phyloP scores from a whole-genome alignment of 2,888 invertebrate species.

The Cylloceria caligata region DNA sequence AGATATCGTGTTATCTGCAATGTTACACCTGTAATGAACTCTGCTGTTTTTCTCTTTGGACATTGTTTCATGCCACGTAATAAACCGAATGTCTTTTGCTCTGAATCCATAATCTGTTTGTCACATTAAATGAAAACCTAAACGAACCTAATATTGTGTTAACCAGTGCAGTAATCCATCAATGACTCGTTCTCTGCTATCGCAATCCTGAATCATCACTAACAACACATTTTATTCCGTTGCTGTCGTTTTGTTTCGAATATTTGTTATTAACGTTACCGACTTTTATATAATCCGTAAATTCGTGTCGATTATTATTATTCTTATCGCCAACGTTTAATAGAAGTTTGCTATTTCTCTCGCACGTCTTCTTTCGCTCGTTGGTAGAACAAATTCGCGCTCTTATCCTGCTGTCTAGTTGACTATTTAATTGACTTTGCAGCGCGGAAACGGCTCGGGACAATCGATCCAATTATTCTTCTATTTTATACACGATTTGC shows the following conservation, averaged over 20 bases:
- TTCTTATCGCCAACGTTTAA: slow-evolving; percentile 77
- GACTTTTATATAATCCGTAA: background rate
- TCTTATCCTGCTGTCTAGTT: slow-evolving; percentile 80
- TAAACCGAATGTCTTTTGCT: slow-evolving; percentile 56
- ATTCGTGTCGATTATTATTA: slow-evolving; percentile 2
- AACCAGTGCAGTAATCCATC: slow-evolving; percentile 2
- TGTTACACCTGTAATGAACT: slow-evolving; percentile 60
- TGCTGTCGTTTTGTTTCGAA: background rate
- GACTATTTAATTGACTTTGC: slow-evolving; percentile 68
- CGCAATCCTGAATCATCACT: slow-evolving; percentile 28
- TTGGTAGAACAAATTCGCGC: slow-evolving; percentile 82
- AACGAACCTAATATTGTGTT: slow-evolving; percentile 19
- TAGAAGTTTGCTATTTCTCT: slow-evolving; percentile 72
- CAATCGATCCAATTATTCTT: slow-evolving; percentile 62
- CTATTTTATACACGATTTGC: background rate
- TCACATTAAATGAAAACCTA: slow-evolving; percentile 27
- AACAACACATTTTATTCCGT: background rate
- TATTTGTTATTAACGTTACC: background rate
- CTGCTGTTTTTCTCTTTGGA: slow-evolving; percentile 33
- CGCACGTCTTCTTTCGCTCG: slow-evolving; percentile 80
- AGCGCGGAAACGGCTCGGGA: slow-evolving; percentile 82
- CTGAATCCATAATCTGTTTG: slow-evolving; percentile 37
- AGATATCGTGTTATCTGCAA: slow-evolving; percentile 69
- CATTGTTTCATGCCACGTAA: slow-evolving; percentile 48
- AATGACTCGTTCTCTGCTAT: slow-evolving; percentile 28